Evolutionary conservation across 2,888 invertebrate species (phyloP).

Genomic region (Osmoderma eremita): DNA sequence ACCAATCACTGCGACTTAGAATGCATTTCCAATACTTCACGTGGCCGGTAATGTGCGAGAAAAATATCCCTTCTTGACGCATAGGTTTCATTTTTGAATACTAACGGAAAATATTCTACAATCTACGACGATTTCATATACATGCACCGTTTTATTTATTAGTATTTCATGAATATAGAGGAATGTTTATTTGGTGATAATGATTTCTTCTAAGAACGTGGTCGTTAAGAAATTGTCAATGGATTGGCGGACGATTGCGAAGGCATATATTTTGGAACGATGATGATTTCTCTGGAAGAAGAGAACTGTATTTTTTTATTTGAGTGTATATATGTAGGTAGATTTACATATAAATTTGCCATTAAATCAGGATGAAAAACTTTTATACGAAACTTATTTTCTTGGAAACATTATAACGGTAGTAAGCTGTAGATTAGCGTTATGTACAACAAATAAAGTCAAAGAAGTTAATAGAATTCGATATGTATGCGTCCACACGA

Average conservation of each 20-base stretch:
- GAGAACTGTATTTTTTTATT: not conserved
- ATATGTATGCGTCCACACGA: too few species aligned
- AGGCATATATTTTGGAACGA: conserved; percentile 4
- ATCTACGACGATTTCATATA: too few species aligned
- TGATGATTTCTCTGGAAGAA: not conserved
- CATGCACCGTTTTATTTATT: too few species aligned
- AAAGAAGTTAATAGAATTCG: too few species aligned
- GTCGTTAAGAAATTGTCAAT: not conserved
- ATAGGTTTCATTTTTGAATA: too few species aligned
- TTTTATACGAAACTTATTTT: too few species aligned
- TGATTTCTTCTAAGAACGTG: not conserved
- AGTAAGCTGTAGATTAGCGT: too few species aligned
- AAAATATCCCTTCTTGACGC: not conserved
- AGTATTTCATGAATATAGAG: too few species aligned
- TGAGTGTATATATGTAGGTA: not conserved
- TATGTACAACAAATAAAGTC: too few species aligned
- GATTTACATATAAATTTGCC: conserved; percentile 3
- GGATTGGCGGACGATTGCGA: not conserved
- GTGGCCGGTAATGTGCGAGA: conserved; percentile 12
- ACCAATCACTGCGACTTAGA: conserved; percentile 26
- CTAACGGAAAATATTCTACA: too few species aligned
- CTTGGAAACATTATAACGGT: too few species aligned
- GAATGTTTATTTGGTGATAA: not conserved
- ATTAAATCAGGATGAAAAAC: not conserved
- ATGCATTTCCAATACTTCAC: conserved; percentile 18